Evolutionary conservation across 2,888 invertebrate species (phyloP).

Genomic region (Salticus scenicus): DNA sequence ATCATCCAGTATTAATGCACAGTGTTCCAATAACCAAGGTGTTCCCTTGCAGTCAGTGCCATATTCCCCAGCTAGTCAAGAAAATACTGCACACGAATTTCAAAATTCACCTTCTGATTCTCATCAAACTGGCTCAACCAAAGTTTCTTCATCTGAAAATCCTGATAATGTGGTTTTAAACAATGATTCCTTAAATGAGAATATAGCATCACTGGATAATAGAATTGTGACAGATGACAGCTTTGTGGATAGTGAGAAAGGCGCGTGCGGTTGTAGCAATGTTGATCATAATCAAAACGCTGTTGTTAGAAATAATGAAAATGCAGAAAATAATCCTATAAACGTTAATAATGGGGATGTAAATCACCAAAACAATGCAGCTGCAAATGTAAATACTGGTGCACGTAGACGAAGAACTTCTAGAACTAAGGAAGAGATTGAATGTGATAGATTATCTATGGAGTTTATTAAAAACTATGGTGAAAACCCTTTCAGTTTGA

Average conservation of each 20-base stretch:
- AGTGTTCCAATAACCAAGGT: slow-evolving; percentile 36
- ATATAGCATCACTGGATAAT: slow-evolving; percentile 22
- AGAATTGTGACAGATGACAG: slow-evolving; percentile 5
- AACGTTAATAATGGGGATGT: slow-evolving; percentile 42
- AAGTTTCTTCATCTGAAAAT: slow-evolving; percentile 34
- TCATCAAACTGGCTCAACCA: slow-evolving; percentile 34
- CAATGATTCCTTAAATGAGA: slow-evolving; percentile 27
- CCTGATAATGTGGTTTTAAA: slow-evolving; percentile 26
- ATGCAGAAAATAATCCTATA: slow-evolving; percentile 23
- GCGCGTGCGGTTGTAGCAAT: slow-evolving; percentile 5
- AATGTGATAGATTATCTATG: slow-evolving; percentile 83
- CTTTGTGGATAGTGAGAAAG: slow-evolving; percentile 22
- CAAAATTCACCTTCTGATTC: slow-evolving; percentile 37
- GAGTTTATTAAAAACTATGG: slow-evolving; percentile 77
- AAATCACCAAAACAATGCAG: slow-evolving; percentile 57
- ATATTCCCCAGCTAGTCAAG: slow-evolving; percentile 64
- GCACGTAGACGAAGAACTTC: slow-evolving; percentile 31
- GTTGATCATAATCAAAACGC: slow-evolving; percentile 66
- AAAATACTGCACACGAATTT: slow-evolving; percentile 18
- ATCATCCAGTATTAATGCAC: slow-evolving; percentile 48
- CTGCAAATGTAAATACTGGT: slow-evolving; percentile 54
- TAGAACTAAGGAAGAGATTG: slow-evolving; percentile 82
- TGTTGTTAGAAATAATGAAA: slow-evolving; percentile 42
- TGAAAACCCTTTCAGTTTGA: slow-evolving; percentile 81
- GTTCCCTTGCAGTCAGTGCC: slow-evolving; percentile 51